phyloP scores from a whole-genome alignment of 2,797 vertebrate species.

The Eulemur coronatus region DNA sequence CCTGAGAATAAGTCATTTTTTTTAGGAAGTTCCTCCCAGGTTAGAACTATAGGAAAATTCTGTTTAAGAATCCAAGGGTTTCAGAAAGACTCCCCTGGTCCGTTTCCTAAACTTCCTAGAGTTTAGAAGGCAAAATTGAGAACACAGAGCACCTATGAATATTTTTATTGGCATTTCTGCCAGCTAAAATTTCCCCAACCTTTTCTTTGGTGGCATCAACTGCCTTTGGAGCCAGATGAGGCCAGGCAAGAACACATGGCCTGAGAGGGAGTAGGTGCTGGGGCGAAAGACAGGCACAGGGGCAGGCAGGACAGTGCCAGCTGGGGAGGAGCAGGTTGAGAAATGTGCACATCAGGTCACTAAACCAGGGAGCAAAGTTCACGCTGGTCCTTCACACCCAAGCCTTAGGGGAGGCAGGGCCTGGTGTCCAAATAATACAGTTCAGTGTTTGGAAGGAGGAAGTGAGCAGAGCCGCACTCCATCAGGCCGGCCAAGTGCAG shows the following conservation, averaged over 20 bases:
- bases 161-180: conserved; percentile 59
- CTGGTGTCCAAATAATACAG: conserved; percentile 35
- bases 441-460: conserved; percentile 55
- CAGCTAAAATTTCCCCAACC: conserved; percentile 21
- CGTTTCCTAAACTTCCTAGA: conserved; percentile 15
- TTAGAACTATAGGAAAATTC: conserved; percentile 1
- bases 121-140: conserved; percentile 43
- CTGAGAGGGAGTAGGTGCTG: background rate
- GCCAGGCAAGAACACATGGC: conserved; percentile 43
- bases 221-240: background rate
- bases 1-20: background rate
- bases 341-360: background rate
- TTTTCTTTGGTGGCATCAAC: background rate
- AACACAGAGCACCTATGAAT: conserved; percentile 46
- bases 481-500: conserved; percentile 5
- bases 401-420: conserved; percentile 12
- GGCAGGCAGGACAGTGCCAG: background rate
- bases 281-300: background rate
- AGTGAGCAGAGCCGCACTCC: conserved; percentile 49
- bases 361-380: conserved; percentile 51
- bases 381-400: conserved; percentile 45
- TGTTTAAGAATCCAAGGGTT: conserved; percentile 20
- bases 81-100: background rate
- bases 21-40: background rate
- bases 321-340: background rate